phyloP scores from a whole-genome alignment of 2,888 invertebrate genomes.

The Rhagium mordax region DNA sequence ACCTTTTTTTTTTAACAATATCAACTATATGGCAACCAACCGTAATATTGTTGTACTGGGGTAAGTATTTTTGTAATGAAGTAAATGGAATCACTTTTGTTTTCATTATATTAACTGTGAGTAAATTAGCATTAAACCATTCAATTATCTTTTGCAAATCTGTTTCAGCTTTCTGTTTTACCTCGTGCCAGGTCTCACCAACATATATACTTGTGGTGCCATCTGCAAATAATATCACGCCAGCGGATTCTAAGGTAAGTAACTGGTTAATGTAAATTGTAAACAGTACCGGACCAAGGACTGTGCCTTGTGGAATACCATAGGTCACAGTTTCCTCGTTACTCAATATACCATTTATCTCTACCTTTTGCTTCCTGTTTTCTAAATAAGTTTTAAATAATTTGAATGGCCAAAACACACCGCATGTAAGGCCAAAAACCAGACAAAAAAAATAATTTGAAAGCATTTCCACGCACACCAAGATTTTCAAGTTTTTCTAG shows the following conservation, averaged over 20 bases:
- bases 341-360: not conserved
- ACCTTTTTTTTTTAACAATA: no score
- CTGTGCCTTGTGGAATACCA: constrained; percentile 1
- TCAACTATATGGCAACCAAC: no score
- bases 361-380: not conserved
- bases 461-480: not conserved
- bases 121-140: not conserved
- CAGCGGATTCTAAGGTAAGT: not conserved
- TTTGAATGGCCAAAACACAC: no score
- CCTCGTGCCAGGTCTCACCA: not conserved
- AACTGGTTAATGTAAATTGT: not conserved
- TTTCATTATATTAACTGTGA: not conserved
- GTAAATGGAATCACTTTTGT: not conserved
- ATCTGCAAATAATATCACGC: constrained; percentile 3
- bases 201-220: not conserved
- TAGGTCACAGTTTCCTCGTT: not conserved
- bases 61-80: constrained; percentile 56
- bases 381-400: constrained; percentile 9
- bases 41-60: no score
- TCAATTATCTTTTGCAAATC: not conserved
- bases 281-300: constrained; percentile 1
- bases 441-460: constrained; percentile 1
- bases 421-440: no score
- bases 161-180: not conserved
- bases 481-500: not conserved